Base-by-base conservation (phyloP, 2,113 vertebrate genomes). In the Alligator sinensis region DNA sequence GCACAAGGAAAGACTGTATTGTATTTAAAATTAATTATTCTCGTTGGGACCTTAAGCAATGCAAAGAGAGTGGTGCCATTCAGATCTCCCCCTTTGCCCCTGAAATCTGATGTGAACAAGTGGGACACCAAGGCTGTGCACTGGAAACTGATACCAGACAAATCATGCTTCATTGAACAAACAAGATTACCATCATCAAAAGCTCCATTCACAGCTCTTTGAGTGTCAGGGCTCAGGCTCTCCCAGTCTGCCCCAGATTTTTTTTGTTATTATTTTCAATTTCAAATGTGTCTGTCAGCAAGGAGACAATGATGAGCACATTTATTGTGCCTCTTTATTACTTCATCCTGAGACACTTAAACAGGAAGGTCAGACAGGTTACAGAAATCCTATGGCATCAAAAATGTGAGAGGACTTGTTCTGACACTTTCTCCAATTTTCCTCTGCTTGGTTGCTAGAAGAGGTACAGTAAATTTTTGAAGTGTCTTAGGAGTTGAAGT, bases 271-370 rank as follows among this genome's bases (percentile, higher is more conserved):
- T 83, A 58, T 91, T 96, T 95, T 88, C 72, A 57, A 88, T n/a
- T 93, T 90, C 76, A 90, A 24, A 19, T 10, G 30, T 21, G 75
- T 95, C 94, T 91, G 81, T 96, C 95, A 90, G 66, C 89, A 91
- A 90, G 66, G 74, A 84, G 60, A 78, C 81, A 89, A 57, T 3
- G 59, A 78, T 21, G 72, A 87, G 47, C 62, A 62, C 57, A 58
- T 24, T 57, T 57, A 90, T 90, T 92, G 90, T 95, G 76, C 86
- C 84, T 84, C n/a, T 80, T 88, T 82, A 27, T 77, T 92, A 88
- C 18, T 92, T 76, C 0, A 0, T 17, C 60, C 75, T 85, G 89
- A 96, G 92, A 96, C 96, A 92, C 59, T 84, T 64, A 70, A 70
- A 34, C 68, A 70, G 30, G 68, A n/a, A 21, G 68, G 68, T 70